These are phyloP conservation scores for Dermatemys mawii DNA, from an alignment of 2,113 vertebrate species.

Conservation along the genomic window DNA sequence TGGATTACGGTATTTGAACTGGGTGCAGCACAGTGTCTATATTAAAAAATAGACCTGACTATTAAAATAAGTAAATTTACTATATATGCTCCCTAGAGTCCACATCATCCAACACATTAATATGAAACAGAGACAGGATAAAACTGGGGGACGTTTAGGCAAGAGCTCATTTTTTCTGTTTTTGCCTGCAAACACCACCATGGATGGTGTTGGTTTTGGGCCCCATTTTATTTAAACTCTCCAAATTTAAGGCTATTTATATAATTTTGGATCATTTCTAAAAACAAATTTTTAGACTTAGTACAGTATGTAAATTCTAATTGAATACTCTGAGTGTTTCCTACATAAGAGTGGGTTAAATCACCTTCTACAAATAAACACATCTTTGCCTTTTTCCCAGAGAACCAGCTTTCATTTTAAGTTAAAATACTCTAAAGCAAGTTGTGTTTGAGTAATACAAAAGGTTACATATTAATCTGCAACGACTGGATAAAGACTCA, in stretches of 20 bases:
- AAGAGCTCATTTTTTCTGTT: neutral
- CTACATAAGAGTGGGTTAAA: neutral
- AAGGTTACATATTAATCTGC: neutral
- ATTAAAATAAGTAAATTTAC: neutral
- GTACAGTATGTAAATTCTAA: neutral
- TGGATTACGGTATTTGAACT: neutral
- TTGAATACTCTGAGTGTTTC: neutral
- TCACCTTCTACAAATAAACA: neutral
- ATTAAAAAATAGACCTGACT: neutral
- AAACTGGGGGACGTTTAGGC: neutral
- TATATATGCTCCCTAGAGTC: neutral
- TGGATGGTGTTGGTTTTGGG: neutral
- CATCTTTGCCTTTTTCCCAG: neutral
- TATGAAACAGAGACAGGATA: neutral
- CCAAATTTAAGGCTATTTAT: neutral
- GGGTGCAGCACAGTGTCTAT: neutral
- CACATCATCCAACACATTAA: neutral
- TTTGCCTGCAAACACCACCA: neutral
- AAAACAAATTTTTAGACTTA: neutral
- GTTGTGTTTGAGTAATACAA: neutral
- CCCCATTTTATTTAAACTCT: neutral
- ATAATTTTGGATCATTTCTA: neutral
- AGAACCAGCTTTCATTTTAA: neutral
- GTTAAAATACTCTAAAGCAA: slow-evolving; percentile 7
- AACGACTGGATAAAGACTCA: neutral